These are phyloP conservation scores for Pachypanchax playfairii DNA, from an alignment of 2,113 vertebrate species.

Conservation along the genomic window DNA sequence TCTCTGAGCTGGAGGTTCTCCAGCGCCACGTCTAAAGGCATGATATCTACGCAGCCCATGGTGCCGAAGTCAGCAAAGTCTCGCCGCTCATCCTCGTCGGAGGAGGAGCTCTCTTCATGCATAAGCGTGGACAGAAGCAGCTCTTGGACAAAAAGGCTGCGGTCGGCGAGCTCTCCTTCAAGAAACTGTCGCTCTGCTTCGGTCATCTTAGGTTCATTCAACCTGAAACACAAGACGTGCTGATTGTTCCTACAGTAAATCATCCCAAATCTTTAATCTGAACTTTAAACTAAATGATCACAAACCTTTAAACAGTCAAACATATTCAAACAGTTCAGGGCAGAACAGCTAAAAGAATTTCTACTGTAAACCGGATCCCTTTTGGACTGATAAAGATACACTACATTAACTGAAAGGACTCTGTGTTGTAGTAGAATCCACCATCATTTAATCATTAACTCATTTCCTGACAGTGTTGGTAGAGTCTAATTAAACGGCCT, in stretches of 20 bases:
- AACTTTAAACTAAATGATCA: no score
- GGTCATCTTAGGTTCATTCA: conserved; percentile 97
- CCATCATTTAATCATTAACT: not conserved
- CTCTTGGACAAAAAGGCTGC: conserved; percentile 98
- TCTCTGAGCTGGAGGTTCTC: conserved; percentile 98
- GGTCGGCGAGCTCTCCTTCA: conserved; percentile 94
- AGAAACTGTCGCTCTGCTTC: conserved; percentile 93
- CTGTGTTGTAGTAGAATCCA: no score
- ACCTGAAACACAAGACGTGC: conserved; percentile 68
- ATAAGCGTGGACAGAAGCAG: conserved; percentile 96
- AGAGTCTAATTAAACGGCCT: not conserved
- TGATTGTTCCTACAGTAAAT: not conserved
- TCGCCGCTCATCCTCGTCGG: conserved; percentile 95
- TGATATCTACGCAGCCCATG: conserved; percentile 99
- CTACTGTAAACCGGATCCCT: no score
- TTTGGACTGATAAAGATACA: no score
- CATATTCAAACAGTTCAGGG: no score
- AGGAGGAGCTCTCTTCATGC: conserved; percentile 96
- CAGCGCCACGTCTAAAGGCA: conserved; percentile 99
- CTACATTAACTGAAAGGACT: no score
- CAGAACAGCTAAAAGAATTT: no score
- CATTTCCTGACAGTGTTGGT: not conserved
- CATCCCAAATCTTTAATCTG: no score
- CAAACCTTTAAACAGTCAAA: no score
- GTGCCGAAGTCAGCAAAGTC: conserved; percentile 98